Conservation (phyloP, 2,113 vertebrate genomes). For the Menura novaehollandiae region DNA sequence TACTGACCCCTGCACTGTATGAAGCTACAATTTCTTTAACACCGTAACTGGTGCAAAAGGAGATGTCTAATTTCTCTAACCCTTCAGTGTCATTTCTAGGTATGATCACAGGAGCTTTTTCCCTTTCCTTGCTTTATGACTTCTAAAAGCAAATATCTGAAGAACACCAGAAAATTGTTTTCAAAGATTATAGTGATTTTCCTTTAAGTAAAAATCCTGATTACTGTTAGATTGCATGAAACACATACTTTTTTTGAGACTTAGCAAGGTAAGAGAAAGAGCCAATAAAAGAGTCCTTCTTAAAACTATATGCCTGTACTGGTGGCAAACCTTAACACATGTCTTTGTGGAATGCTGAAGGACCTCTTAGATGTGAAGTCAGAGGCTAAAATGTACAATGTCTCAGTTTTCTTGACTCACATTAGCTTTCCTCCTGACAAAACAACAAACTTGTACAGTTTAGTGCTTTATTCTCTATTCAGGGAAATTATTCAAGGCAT, state of each 20-base stretch:
- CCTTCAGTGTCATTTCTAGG: neutral
- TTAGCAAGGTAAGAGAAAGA: neutral
- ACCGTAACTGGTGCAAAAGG: neutral
- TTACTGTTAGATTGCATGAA: neutral
- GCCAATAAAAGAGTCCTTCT: neutral
- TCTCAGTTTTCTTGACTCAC: neutral
- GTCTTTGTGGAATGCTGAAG: neutral
- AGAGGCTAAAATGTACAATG: neutral
- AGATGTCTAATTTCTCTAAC: neutral
- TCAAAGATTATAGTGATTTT: neutral
- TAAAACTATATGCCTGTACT: neutral
- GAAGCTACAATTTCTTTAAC: neutral
- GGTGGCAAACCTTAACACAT: neutral
- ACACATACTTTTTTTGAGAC: neutral
- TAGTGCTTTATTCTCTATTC: neutral
- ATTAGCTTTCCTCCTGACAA: neutral
- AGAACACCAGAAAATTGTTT: neutral
- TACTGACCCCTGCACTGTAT: neutral
- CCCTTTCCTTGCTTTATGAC: neutral
- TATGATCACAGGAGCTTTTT: neutral
- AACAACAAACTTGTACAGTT: neutral
- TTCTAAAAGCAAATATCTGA: neutral
- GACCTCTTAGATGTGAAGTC: neutral
- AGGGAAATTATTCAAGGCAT: neutral
- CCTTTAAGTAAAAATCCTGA: neutral